Evolutionary conservation across 2,888 invertebrate species (phyloP).

Genomic region (Mactromeris polynyma): DNA sequence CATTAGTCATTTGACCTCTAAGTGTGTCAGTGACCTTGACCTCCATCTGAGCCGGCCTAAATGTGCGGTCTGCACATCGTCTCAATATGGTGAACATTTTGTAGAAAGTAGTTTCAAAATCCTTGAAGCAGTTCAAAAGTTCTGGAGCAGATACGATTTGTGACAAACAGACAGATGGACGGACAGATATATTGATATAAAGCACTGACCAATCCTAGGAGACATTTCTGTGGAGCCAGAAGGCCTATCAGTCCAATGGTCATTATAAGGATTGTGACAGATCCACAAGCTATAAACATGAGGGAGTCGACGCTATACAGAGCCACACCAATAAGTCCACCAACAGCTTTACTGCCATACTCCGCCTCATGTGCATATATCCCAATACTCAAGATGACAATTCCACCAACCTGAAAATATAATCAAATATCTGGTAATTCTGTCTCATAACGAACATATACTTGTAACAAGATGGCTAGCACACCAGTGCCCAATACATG

Average conservation of each 20-base stretch:
- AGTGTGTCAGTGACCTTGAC: too few relatives aligned
- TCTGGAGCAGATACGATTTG: too few relatives aligned
- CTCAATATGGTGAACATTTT: too few relatives aligned
- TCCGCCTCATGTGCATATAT: slow-evolving; percentile 81
- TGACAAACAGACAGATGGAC: too few relatives aligned
- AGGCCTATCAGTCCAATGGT: slow-evolving; percentile 76
- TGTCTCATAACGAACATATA: slow-evolving; percentile 64
- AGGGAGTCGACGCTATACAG: slow-evolving; percentile 80
- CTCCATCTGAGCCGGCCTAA: too few relatives aligned
- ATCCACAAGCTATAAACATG: slow-evolving; percentile 78
- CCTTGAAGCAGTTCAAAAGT: too few relatives aligned
- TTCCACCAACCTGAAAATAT: slow-evolving; percentile 76
- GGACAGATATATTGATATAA: too few relatives aligned
- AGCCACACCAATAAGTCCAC: slow-evolving; percentile 75
- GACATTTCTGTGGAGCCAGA: slow-evolving; percentile 75
- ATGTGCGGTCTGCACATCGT: too few relatives aligned
- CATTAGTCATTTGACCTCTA: too few relatives aligned
- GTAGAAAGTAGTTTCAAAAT: too few relatives aligned
- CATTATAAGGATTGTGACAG: slow-evolving; percentile 74
- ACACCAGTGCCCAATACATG: slow-evolving; percentile 77
- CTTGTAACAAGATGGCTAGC: slow-evolving; percentile 73
- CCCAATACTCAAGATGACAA: slow-evolving; percentile 79
- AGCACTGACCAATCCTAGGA: slow-evolving; percentile 80
- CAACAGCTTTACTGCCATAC: slow-evolving; percentile 80
- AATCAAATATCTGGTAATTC: not conserved